Evolutionary conservation across 2,797 vertebrate genomes (phyloP), one percentile per base, ranked within the genome.

Genomic region (Tokudaia tokunoshimensis): DNA sequence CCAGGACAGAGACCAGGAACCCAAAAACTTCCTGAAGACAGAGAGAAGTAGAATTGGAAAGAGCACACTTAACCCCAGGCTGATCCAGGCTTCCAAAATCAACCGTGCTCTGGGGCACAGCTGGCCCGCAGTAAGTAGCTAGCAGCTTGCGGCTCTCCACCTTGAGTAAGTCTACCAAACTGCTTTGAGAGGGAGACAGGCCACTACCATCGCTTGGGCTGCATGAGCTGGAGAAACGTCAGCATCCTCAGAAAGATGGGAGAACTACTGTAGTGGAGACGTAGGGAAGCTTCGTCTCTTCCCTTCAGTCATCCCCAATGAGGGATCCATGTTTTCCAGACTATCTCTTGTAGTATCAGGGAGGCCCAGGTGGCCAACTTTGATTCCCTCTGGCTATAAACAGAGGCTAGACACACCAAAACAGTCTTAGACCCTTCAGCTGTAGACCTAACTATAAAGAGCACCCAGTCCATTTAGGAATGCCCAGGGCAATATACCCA

Each of bases 231-330:
- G 52, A 55, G 1, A 3, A 37, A 74, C 50, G 47, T 72, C 22
- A 37, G 90, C 0, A 61, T 12, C 14, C 80, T 63, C 22, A 31
- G 8, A 13, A 95, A 79, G 59, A 17, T 24, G 5, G 14, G 10
- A 37, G 13, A 74, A 98, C 92, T 82, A 44, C 41, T 50, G 19
- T 19, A 34, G 20, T 19, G 52, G 34, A 24, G 76, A 96, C 97
- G 57, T 8, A 72, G 97, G 96, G 92, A 98, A 97, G 97, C 92
- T 8, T 19, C 83, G 97, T 96, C 92, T 94, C 94, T 98, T 98
- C 97, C 97, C 97, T 97, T 97, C 96, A 97, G 96, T 96, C 96
- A 96, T 96, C 94, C 96, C 98, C 84, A 91, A 96, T 96, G 89
- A 97, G 95, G 97, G 50, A 19, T 70, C 37, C 0, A 1, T 37